A percentile compares a stretch with the other conserved stretches of the same genome.
Conservation (phyloP, 2,797 vertebrate species). For the Semaprochilodus insignis region DNA sequence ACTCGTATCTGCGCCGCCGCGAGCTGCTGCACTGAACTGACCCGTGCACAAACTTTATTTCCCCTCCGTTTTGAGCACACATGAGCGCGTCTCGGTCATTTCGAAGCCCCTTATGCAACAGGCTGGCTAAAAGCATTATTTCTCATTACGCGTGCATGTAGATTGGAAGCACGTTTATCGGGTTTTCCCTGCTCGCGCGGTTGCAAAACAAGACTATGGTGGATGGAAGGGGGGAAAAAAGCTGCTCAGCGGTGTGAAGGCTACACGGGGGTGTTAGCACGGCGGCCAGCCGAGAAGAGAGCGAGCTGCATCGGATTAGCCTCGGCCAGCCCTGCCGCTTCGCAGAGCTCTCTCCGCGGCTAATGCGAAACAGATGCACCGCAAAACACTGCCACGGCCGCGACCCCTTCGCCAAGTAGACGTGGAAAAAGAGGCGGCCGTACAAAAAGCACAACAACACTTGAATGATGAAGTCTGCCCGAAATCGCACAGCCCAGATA, state of each 20-base stretch:
- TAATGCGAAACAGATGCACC: conserved; percentile 26
- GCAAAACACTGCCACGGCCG: too few species aligned
- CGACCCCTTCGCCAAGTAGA: background rate
- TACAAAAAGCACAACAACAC: too few species aligned
- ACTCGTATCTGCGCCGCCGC: background rate
- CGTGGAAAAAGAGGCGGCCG: background rate
- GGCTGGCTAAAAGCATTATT: background rate
- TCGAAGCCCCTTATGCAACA: background rate
- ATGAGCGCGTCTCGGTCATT: background rate
- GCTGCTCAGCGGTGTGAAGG: too few species aligned
- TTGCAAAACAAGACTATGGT: background rate
- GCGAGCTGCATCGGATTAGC: background rate
- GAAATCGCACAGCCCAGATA: background rate
- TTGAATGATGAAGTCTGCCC: background rate
- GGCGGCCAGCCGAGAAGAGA: background rate
- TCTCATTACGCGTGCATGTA: too few species aligned
- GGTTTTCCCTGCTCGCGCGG: background rate
- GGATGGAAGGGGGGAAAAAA: too few species aligned
- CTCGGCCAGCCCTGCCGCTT: background rate
- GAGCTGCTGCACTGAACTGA: conserved; percentile 4
- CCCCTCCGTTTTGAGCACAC: background rate
- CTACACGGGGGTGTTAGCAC: background rate
- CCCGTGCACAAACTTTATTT: background rate
- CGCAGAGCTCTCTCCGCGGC: background rate
- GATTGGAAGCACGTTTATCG: background rate